Evolutionary conservation across 2,888 invertebrate genomes (phyloP).

Genomic region (Rhabditoides inermis): DNA sequence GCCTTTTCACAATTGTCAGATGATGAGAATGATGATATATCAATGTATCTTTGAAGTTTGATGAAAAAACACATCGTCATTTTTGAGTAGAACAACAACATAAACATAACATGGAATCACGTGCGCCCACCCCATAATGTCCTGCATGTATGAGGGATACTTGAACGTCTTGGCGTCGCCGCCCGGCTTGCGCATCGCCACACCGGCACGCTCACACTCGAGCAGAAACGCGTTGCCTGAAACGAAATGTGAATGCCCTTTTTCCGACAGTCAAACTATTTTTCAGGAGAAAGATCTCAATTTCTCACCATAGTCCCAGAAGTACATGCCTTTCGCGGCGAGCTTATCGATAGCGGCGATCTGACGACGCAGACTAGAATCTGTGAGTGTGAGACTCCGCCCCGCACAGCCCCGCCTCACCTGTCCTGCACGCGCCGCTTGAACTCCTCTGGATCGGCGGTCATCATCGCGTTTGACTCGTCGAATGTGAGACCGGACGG

Average conservation of each 20-base stretch:
- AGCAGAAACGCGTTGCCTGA: conserved; percentile 61
- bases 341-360: conserved; percentile 60
- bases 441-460: conserved; percentile 57
- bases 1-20: too few species aligned
- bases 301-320: conserved; percentile 61
- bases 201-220: conserved; percentile 61
- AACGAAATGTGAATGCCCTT: neutral
- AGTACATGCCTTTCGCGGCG: conserved; percentile 58
- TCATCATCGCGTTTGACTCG: conserved; percentile 58
- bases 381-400: too few species aligned
- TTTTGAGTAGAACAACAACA: too few species aligned
- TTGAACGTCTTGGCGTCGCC: conserved; percentile 57
- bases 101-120: too few species aligned
- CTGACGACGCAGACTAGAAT: conserved; percentile 59
- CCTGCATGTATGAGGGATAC: conserved; percentile 63
- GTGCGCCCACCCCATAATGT: conserved; percentile 64
- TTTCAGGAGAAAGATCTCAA: neutral
- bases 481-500: conserved; percentile 55
- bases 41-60: too few species aligned
- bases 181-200: conserved; percentile 54
- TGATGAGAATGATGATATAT: too few species aligned
- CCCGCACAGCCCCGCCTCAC: too few species aligned
- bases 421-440: conserved; percentile 58
- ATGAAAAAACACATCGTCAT: too few species aligned
- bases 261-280: too few species aligned